Base-by-base conservation (phyloP, 2,888 invertebrate species). In the Sceliomorpha sp. region DNA sequence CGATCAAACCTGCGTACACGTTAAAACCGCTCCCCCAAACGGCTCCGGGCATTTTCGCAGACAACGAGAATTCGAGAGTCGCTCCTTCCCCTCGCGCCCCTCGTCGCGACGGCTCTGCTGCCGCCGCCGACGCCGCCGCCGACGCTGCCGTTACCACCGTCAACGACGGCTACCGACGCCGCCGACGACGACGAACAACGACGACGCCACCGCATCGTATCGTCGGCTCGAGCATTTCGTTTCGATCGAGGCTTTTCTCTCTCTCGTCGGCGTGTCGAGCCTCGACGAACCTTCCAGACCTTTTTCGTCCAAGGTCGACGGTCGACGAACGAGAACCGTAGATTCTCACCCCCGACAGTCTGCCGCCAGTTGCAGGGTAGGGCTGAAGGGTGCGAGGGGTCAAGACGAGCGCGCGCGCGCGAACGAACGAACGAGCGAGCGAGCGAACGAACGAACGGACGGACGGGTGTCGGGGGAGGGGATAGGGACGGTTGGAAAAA, bases 261-360 rank as follows among this genome's bases (percentile, higher is more conserved):
- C 76, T 72, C 48, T 51, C 56, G 44, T 55, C 58, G 64, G 24
- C 15, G 45, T 26, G 29, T 27, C 36, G 40, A 55, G 17, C 51
- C 55, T 42, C 53, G 42, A 13, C 48, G 74, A 72, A 73, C 69
- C 73, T 74, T 76, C 74, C 50, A 73, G 73, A 69, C 66, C 70
- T 75, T 74, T 75, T 75, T 68, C 78, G 76, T 75, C 80, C 79
- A 81, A 82, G 81, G 83, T 81, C 81, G 81, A 76, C 76, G 80
- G 77, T 79, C 80, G 79, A 77, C 74, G 73, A 78, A 77, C 75
- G 74, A 73, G 66, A 64, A 66, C 64, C 67, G 42, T 62, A 58
- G 50, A 56, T 70, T 66, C 64, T 70, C 70, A 58, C 51, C 69
- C 67, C 71, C 63, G 70, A 53, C 76, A 71, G 66, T 55, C 73